These are phyloP conservation scores for Phrixothrix hirtus DNA, from an alignment of 2,888 invertebrate genomes.

Conservation along the genomic window DNA sequence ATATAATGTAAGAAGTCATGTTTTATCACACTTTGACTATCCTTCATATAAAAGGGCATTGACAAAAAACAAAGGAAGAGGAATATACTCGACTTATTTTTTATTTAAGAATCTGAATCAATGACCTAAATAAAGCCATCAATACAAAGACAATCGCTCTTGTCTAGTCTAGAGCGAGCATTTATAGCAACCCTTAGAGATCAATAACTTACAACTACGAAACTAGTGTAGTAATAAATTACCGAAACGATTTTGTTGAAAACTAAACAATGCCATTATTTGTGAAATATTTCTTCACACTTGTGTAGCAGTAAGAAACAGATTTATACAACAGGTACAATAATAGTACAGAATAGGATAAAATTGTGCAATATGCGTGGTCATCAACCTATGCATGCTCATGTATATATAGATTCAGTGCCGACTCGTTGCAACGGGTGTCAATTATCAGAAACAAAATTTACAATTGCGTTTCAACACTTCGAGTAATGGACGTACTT, in stretches of 20 bases:
- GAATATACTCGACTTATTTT: not conserved
- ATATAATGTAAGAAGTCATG: no score
- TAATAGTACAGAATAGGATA: no score
- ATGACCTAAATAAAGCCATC: conserved; percentile 5
- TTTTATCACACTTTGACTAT: no score
- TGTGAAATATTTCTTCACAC: no score
- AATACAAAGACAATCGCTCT: conserved; percentile 4
- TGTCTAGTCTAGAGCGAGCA: not conserved
- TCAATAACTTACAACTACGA: not conserved
- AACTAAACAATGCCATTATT: no score
- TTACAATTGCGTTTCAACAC: no score
- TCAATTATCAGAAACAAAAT: no score
- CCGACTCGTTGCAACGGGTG: not conserved
- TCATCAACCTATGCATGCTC: not conserved
- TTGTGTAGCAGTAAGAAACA: no score
- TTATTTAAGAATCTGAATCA: conserved; percentile 2
- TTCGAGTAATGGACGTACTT: no score
- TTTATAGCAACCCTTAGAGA: not conserved
- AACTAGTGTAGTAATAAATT: no score
- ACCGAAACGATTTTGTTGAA: no score
- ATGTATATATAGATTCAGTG: not conserved
- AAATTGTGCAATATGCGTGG: not conserved
- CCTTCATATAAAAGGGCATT: not conserved
- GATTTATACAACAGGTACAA: no score
- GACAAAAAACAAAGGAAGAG: not conserved